phyloP scores from a whole-genome alignment of 2,888 invertebrate species.

The Drosophila cognata region DNA sequence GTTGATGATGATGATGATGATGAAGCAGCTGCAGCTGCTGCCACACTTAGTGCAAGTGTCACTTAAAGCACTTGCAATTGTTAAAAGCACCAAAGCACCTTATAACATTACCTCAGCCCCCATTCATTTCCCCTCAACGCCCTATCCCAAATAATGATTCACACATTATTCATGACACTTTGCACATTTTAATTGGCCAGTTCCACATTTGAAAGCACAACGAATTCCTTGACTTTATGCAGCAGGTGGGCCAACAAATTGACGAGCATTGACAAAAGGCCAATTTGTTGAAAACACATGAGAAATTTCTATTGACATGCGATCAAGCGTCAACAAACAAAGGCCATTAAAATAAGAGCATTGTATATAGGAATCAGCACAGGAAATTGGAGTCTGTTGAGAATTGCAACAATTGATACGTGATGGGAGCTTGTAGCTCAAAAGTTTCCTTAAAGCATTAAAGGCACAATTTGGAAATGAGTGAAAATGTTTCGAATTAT shows the following conservation, averaged over 20 bases:
- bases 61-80: slow-evolving; percentile 48
- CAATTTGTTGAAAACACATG: slow-evolving; percentile 17
- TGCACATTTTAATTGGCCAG: slow-evolving; percentile 72
- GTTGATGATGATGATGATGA: slow-evolving; percentile 21
- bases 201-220: slow-evolving; percentile 54
- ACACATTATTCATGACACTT: slow-evolving; percentile 64
- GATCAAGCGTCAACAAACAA: slow-evolving; percentile 32
- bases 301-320: slow-evolving; percentile 22
- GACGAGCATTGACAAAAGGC: slow-evolving; percentile 39
- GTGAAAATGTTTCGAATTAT: neutral
- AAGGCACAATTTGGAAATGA: neutral
- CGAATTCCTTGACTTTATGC: slow-evolving; percentile 10
- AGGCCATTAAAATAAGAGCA: slow-evolving; percentile 27
- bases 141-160: slow-evolving; percentile 6
- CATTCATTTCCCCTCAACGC: neutral
- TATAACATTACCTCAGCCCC: slow-evolving; percentile 11
- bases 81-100: slow-evolving; percentile 44
- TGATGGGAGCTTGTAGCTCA: neutral
- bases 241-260: slow-evolving; percentile 38
- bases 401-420: slow-evolving; percentile 8
- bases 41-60: slow-evolving; percentile 63
- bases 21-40: slow-evolving; percentile 24
- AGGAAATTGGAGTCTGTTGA: slow-evolving; percentile 16
- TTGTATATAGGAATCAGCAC: neutral
- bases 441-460: neutral